These are phyloP conservation scores for Trachythela sp. DNA, from an alignment of 64 coral and sea anemone species.

Conservation along the genomic window DNA sequence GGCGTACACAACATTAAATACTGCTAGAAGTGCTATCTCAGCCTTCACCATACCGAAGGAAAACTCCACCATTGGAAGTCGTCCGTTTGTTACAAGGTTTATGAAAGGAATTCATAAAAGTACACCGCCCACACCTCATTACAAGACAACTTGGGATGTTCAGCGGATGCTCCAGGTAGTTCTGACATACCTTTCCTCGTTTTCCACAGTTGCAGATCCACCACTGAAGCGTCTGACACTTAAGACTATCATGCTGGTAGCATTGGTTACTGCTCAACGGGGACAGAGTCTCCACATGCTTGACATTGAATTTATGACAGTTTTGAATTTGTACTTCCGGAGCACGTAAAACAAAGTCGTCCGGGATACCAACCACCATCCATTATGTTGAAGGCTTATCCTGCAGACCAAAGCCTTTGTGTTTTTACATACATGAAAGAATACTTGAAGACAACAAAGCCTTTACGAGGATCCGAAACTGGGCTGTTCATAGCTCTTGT, in stretches of 20 bases:
- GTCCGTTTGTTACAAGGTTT: constrained; percentile 23
- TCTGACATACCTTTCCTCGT: neutral
- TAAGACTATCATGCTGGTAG: neutral
- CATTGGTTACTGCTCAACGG: neutral
- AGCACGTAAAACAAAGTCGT: too few species aligned
- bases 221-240: neutral
- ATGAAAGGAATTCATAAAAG: too few species aligned
- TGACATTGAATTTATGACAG: too few species aligned
- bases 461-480: neutral
- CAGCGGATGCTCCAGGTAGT: too few species aligned
- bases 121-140: too few species aligned
- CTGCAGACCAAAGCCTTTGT: neutral
- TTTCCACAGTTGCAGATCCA: neutral
- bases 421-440: neutral
- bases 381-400: neutral
- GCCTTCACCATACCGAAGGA: neutral
- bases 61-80: constrained; percentile 16
- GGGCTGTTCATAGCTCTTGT: neutral
- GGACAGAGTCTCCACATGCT: neutral
- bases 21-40: neutral
- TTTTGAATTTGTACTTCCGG: too few species aligned
- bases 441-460: neutral
- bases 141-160: constrained; percentile 31
- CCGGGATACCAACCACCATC: too few species aligned
- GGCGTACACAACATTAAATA: neutral